A percentile compares a stretch with the other conserved stretches of the same genome.
These are phyloP conservation scores for Corbicula japonica DNA, from an alignment of 2,888 invertebrate species.

Conservation along the genomic window DNA sequence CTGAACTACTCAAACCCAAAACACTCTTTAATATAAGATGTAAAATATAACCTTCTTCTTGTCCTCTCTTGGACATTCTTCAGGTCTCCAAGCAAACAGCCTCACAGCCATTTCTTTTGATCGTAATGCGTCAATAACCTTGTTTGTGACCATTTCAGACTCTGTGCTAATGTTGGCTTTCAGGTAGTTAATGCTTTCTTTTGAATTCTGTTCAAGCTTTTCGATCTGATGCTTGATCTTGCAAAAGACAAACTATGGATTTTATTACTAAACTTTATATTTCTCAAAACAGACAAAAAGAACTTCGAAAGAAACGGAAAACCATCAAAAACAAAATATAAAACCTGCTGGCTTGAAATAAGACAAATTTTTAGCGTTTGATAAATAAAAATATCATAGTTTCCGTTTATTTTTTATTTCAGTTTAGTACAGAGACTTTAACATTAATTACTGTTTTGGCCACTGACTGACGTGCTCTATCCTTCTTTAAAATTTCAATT, in stretches of 20 bases:
- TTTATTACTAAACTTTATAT: neutral
- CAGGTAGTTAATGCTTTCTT: conserved; percentile 63
- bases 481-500: too few relatives aligned
- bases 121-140: conserved; percentile 43
- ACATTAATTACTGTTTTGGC: too few relatives aligned
- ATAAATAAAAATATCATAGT: too few relatives aligned
- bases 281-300: neutral
- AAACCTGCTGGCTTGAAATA: neutral
- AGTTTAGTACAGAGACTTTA: too few relatives aligned
- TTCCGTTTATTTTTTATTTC: too few relatives aligned
- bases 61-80: conserved; percentile 55
- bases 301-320: too few relatives aligned
- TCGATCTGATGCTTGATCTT: conserved; percentile 68
- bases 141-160: conserved; percentile 41
- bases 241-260: neutral
- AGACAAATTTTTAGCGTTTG: too few relatives aligned
- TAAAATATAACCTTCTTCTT: conserved; percentile 50
- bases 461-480: too few relatives aligned
- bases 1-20: too few relatives aligned
- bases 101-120: conserved; percentile 40
- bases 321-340: neutral
- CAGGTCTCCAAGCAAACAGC: conserved; percentile 51
- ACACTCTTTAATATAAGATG: too few relatives aligned
- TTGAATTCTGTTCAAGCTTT: conserved; percentile 67
- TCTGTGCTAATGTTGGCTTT: conserved; percentile 53